Base-by-base conservation (phyloP, 2,113 vertebrate genomes). In the Ptychochromis oligacanthus region DNA sequence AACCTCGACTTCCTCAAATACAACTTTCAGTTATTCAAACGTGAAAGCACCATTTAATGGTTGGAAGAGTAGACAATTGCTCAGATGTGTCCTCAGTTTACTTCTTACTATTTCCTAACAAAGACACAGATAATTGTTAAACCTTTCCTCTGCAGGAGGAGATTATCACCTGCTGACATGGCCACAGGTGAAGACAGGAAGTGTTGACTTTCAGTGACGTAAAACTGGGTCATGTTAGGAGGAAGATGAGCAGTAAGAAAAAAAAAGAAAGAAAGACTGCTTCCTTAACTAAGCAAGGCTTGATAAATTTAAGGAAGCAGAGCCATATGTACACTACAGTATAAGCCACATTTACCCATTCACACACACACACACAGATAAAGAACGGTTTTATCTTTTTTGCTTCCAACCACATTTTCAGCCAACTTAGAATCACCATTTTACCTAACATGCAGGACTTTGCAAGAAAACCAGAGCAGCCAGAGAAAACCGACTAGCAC, bases 141-240 rank as follows among this genome's bases (percentile, higher is more conserved):
- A 59, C 15, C 5, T 22, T 79, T 84, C 15, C 12, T 61, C 78
- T 14, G n/a, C 57, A 56, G 34, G 36, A 81, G 15, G 83, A 74
- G 87, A 90, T 92, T 80, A 89, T 84, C 80, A 70, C 31, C 20
- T 77, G 78, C 62, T 86, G 46, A 92, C 84, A 79, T 77, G 58
- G 22, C 18, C 62, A 55, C 26, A 83, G 82, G 83, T 92, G 75
- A 89, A 54, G 22, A 81, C 67, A 89, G 76, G 84, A 91, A 87
- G 72, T 60, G 80, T 31, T 67, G 36, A 67, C 72, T 86, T 83
- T 77, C 54, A 56, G 55, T 79, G 54, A 58, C 13, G 14, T 11
- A n/a, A 80, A 94, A 91, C 74, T 94, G 72, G 92, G 91, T 92
- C 72, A 77, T 58, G 22, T 40, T 10, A 49, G 10, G 55, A 70